A percentile compares a stretch with the other conserved stretches of the same genome.
Conservation (phyloP, 2,888 invertebrate species). For the Parnassius apollo region DNA sequence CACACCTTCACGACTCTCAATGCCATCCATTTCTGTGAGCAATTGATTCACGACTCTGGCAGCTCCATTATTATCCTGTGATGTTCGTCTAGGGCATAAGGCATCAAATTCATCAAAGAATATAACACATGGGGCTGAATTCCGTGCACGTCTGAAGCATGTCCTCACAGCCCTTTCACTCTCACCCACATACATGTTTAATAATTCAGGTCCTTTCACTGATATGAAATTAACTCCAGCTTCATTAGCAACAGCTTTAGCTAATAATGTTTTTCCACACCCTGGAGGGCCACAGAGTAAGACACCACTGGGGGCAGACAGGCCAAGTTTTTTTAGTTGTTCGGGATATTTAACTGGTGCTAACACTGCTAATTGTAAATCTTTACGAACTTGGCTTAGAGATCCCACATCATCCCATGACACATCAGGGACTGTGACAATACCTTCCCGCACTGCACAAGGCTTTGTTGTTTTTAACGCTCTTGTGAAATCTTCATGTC, state of each 20-base stretch:
- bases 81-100: constrained; percentile 93
- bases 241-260: constrained; percentile 99
- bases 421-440: constrained; percentile 97
- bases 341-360: constrained; percentile 95
- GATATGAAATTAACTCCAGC: constrained; percentile 99
- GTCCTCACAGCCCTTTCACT: constrained; percentile 98
- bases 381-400: constrained; percentile 91
- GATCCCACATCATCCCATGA: constrained; percentile 99
- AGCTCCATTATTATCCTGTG: constrained; percentile 86
- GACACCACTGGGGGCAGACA: constrained; percentile 92
- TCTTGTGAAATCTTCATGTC: constrained; percentile 87
- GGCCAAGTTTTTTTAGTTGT: constrained; percentile 88
- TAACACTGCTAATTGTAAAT: constrained; percentile 94
- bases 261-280: constrained; percentile 96
- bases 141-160: constrained; percentile 95
- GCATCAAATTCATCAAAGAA: constrained; percentile 99
- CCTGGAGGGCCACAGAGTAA: constrained; percentile 98
- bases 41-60: constrained; percentile 97
- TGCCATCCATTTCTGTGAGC: constrained; percentile 99
- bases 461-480: constrained; percentile 93
- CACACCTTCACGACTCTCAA: constrained; percentile 94
- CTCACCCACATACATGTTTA: constrained; percentile 99
- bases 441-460: constrained; percentile 97
- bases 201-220: constrained; percentile 98
- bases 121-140: constrained; percentile 98